These are phyloP conservation scores for Frankliniella intonsa DNA, from an alignment of 2,888 invertebrate species.

Conservation along the genomic window DNA sequence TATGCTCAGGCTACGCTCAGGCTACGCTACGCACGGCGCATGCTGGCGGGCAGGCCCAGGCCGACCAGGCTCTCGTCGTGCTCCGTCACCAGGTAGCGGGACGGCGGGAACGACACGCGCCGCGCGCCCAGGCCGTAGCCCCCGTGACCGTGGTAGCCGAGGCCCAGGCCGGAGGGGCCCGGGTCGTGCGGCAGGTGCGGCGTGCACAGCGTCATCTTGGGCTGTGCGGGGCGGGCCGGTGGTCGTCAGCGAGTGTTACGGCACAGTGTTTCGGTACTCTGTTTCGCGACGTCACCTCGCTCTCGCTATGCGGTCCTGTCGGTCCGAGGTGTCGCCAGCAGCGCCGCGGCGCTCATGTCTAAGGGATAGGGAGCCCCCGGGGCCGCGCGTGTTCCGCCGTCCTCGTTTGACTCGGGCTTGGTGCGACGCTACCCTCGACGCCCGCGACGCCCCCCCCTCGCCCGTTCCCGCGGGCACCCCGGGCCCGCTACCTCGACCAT, in stretches of 20 bases:
- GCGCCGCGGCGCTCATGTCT: too few species aligned
- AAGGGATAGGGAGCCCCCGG: too few species aligned
- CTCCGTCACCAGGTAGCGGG: slow-evolving; percentile 13
- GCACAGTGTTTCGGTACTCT: not conserved
- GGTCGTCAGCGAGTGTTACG: not conserved
- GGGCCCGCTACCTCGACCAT: not conserved
- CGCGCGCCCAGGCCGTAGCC: not conserved
- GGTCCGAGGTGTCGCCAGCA: too few species aligned
- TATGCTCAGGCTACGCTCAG: too few species aligned
- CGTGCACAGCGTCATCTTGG: not conserved
- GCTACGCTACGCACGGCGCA: not conserved
- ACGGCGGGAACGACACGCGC: slow-evolving; percentile 2
- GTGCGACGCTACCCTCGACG: too few species aligned
- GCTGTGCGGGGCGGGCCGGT: not conserved
- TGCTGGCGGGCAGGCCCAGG: slow-evolving; percentile 4
- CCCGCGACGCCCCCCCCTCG: not conserved
- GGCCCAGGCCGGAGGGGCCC: not conserved
- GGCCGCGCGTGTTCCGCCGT: too few species aligned
- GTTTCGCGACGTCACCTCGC: not conserved
- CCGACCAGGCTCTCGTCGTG: slow-evolving; percentile 1
- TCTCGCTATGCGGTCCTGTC: not conserved
- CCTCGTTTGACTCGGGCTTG: too few species aligned
- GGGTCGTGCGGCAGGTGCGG: not conserved
- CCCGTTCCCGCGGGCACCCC: not conserved
- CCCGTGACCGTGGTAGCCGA: not conserved